Percentiles rank a stretch among this genome's conserved stretches.
Evolutionary conservation across 2,797 vertebrate species (phyloP).

Genomic region (Emydoidea blandingii): DNA sequence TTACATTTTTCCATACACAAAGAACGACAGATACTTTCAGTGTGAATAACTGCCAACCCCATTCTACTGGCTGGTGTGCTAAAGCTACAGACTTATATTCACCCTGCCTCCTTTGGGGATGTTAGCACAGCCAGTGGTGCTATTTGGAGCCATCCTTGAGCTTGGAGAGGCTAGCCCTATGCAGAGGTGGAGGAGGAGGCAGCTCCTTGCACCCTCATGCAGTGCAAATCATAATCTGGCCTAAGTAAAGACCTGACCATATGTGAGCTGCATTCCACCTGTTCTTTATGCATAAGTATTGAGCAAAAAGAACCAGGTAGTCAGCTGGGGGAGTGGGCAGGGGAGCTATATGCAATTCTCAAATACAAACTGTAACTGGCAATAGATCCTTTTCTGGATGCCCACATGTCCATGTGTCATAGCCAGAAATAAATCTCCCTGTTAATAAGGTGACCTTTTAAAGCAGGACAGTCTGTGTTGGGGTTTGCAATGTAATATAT

Average conservation of each 20-base stretch:
- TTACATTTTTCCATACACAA: neutral
- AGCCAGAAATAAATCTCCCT: conserved; percentile 40
- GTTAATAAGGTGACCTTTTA: conserved; percentile 3
- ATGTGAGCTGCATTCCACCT: neutral
- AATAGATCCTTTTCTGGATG: neutral
- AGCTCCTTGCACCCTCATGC: neutral
- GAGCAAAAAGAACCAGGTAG: neutral
- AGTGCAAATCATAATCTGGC: no score
- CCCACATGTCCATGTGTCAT: neutral
- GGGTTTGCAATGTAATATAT: neutral
- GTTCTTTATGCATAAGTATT: neutral
- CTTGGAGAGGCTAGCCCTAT: neutral
- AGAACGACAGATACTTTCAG: neutral
- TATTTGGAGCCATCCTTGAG: neutral
- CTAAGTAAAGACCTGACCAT: no score
- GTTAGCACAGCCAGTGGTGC: neutral
- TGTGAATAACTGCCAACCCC: neutral
- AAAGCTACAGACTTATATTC: no score
- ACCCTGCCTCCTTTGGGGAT: neutral
- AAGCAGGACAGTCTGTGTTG: neutral
- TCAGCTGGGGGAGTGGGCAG: neutral
- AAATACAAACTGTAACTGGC: neutral
- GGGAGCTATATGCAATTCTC: neutral
- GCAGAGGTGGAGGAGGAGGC: neutral
- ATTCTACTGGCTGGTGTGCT: neutral